Evolutionary conservation across 1,140 invertebrate genomes (phyloP).

Genomic region (Penaeus japonicus): DNA sequence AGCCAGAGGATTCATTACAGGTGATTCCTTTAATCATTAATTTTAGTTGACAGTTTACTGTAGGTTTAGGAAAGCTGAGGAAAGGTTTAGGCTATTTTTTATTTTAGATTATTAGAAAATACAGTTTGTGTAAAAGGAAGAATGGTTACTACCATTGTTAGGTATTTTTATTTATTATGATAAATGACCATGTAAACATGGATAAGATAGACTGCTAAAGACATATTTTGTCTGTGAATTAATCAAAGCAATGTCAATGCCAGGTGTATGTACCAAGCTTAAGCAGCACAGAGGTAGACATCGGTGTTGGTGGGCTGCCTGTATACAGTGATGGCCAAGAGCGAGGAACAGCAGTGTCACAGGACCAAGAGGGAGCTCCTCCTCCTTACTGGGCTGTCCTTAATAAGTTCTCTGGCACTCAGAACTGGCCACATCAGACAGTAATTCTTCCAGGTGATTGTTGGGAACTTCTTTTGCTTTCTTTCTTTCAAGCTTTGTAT

Average conservation of each 20-base stretch:
- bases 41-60: no score
- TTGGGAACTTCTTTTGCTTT: not conserved
- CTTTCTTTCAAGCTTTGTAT: not conserved
- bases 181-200: no score
- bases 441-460: constrained; percentile 80
- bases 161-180: no score
- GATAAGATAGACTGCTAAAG: no score
- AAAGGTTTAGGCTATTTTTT: no score
- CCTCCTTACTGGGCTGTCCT: constrained; percentile 75
- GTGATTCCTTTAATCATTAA: constrained; percentile 15
- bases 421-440: constrained; percentile 87
- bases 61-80: no score
- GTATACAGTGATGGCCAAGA: constrained; percentile 17
- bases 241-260: no score
- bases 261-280: constrained; percentile 38
- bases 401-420: constrained; percentile 74
- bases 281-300: not conserved
- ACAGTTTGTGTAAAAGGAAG: no score
- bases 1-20: constrained; percentile 91
- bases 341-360: constrained; percentile 14
- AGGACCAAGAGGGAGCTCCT: constrained; percentile 60
- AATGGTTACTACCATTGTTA: no score
- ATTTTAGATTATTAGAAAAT: no score
- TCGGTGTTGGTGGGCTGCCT: not conserved
- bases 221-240: no score